Conservation (phyloP, 1,140 invertebrate genomes). For the Heliothis virescens region DNA sequence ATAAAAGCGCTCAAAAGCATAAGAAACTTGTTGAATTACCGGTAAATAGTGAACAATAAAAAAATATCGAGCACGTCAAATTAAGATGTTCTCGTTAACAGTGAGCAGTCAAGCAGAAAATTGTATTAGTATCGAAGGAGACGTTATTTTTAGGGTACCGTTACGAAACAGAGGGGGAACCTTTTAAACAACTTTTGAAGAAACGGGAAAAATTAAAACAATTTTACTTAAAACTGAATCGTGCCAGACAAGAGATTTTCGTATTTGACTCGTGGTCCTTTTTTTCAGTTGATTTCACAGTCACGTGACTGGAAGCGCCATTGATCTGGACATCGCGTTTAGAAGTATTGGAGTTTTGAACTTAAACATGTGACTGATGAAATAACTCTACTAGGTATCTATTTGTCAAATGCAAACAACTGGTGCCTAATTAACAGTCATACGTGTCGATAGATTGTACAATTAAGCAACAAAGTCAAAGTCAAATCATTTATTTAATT, state of each 20-base stretch:
- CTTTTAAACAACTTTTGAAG: background rate
- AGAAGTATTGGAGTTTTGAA: no score
- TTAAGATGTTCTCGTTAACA: conserved; percentile 55
- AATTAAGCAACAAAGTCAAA: no score
- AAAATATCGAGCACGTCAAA: conserved; percentile 55
- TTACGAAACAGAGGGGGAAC: background rate
- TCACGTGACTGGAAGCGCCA: no score
- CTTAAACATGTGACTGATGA: no score
- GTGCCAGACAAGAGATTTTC: background rate
- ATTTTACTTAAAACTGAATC: background rate
- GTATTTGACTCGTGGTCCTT: background rate
- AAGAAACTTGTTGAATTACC: conserved; percentile 41
- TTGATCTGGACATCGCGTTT: no score
- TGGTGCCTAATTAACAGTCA: no score
- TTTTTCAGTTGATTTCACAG: no score
- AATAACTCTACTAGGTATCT: no score
- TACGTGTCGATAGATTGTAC: no score
- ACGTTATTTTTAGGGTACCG: conserved; percentile 51
- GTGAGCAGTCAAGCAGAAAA: conserved; percentile 53
- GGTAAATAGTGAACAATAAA: conserved; percentile 49
- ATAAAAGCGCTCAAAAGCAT: background rate
- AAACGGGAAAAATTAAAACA: background rate
- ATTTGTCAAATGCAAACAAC: no score
- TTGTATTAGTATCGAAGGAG: conserved; percentile 58
- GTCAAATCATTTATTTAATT: no score